Evolutionary conservation across 2,888 invertebrate genomes (phyloP), one percentile per base, ranked within the genome.

Genomic region (Lasioglossum morio): DNA sequence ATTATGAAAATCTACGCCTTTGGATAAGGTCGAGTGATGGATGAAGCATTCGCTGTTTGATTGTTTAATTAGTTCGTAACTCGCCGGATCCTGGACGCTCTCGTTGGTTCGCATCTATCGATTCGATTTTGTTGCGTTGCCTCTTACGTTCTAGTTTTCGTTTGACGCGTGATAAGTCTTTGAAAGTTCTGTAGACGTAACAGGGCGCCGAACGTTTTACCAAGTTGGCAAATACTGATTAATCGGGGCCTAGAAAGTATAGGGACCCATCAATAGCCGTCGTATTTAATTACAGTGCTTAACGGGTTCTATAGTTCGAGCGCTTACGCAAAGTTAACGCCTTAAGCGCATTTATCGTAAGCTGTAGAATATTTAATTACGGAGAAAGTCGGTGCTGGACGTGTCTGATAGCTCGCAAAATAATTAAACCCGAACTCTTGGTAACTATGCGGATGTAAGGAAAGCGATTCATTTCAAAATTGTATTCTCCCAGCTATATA

Each of bases 201-300:
- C 27, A 40, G 10, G 46, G 23, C 46, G 16, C 16, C 53, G 79
- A 79, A 43, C 72, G 60, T 72, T 73, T 57, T 16, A 72, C 63
- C 23, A 72, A 83, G 63, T 83, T 83, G n/a, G 46, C 63, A 57
- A 84, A 81, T 72, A 43, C 43, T 63, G 72, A 84, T 84, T 84
- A 84, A 84, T 81, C 81, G 72, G 63, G 66, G 40, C 43, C 53
- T 72, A 27, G 76, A 69, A 77, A 77, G 81, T 76, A 72, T 60
- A 66, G 81, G 46, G 63, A 40, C 63, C 63, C 63, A 77, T 81
- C 83, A 77, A 84, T 84, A 81, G 53, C 83, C 63, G 76, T 81
- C 81, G 66, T 66, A 77, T 84, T 81, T 84, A 84, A 77, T 84
- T 81, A 81, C 81, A 69, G 16, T 19, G 66, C 72, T 81, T 72